Conservation (phyloP, 2,888 invertebrate genomes). For the Molanna angustata region DNA sequence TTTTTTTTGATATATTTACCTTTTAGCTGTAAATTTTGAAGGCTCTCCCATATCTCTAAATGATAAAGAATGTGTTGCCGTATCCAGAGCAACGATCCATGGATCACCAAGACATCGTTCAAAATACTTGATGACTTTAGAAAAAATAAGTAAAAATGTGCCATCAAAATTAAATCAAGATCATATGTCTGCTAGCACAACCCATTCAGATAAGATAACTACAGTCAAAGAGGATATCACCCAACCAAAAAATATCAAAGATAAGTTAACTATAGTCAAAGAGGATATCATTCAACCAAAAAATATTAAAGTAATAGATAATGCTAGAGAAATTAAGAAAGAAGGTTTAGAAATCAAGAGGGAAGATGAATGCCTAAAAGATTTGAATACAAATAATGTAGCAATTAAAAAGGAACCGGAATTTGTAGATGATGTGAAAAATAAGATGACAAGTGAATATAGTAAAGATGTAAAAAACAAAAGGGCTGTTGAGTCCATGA, state of each 20-base stretch:
- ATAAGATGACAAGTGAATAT: no score
- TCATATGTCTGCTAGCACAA: no score
- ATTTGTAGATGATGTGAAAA: no score
- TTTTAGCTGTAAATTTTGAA: conserved; percentile 58
- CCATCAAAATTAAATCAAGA: no score
- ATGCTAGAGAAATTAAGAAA: no score
- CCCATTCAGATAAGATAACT: conserved; percentile 11
- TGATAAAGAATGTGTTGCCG: conserved; percentile 24
- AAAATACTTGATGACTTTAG: conserved; percentile 26
- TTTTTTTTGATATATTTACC: conserved; percentile 27
- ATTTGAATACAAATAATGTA: no score
- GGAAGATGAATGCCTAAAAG: no score
- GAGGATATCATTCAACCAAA: background rate
- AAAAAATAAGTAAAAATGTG: conserved; percentile 27
- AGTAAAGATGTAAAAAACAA: background rate
- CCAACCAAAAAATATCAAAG: background rate
- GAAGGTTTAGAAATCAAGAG: no score
- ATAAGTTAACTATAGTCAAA: conserved; percentile 8
- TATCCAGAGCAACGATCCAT: conserved; percentile 27
- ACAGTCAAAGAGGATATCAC: conserved; percentile 4
- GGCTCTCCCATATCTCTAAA: conserved; percentile 52
- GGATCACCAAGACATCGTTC: conserved; percentile 30
- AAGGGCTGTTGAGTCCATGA: background rate
- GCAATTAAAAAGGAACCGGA: no score
- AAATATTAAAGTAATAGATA: background rate